Percentiles rank a stretch among this genome's conserved stretches.
These are phyloP conservation scores for Epizoanthus illoricatus DNA, from an alignment of 92 coral and sea anemone genomes.

Conservation along the genomic window DNA sequence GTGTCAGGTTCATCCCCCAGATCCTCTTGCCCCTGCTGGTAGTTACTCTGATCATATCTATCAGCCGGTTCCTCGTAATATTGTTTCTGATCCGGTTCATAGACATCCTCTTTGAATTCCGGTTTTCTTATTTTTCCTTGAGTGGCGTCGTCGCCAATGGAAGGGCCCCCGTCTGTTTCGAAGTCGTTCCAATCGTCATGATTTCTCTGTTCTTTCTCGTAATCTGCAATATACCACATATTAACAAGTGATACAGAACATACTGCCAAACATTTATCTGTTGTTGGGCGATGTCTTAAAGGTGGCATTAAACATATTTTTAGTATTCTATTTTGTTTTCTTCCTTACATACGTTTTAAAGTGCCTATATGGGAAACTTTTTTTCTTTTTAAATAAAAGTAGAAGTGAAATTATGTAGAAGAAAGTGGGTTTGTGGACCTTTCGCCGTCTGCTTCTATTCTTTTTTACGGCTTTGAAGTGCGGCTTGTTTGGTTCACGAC, in stretches of 20 bases:
- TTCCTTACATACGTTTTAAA: background rate
- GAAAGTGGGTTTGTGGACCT: too few species aligned
- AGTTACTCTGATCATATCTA: background rate
- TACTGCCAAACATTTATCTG: too few species aligned
- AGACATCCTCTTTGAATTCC: background rate
- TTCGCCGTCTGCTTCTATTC: too few species aligned
- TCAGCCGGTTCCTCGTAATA: conserved; percentile 24
- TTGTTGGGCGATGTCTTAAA: too few species aligned
- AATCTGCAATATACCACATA: background rate
- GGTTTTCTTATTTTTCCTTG: background rate
- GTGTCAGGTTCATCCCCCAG: background rate
- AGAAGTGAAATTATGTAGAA: too few species aligned
- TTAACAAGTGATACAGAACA: background rate
- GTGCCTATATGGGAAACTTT: too few species aligned
- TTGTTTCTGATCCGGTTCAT: conserved; percentile 4
- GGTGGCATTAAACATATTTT: too few species aligned
- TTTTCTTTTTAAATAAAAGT: too few species aligned
- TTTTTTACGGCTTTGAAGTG: too few species aligned
- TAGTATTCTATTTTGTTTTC: too few species aligned
- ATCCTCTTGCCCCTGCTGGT: background rate
- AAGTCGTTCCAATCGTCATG: conserved; percentile 21
- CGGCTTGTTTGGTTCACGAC: too few species aligned
- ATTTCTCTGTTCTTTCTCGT: conserved; percentile 13
- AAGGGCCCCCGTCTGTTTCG: background rate
- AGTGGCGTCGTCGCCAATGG: background rate